Evolutionary conservation across 2,113 vertebrate genomes (phyloP), one percentile per base, ranked within the genome.

Genomic region (Lycocorax pyrrhopterus): DNA sequence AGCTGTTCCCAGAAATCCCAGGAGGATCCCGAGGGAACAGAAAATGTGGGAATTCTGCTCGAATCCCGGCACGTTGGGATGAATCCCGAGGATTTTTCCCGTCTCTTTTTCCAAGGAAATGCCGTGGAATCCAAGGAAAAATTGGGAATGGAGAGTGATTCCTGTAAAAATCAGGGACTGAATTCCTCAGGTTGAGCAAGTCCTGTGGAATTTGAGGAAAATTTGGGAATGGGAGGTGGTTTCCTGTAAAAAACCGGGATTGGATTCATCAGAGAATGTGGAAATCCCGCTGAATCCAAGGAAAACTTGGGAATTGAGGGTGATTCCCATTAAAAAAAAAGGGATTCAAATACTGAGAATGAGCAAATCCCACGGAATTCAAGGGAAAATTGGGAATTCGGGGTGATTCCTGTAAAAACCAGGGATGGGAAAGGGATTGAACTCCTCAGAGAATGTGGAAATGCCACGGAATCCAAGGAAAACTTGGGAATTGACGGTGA

Each of bases 401-500:
- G 16, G 41, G 41, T 16, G 41, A 16, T 43, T 43, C 41, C 41
- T 6, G 12, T 43, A 43, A 60, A 60, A 37, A 59, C 11, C 35
- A 17, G 35, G n/a, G 56, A 60, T 41, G 11, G 39, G 39, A 41
- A 37, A 37, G 37, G 10, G 37, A 9, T 10, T 37, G 37, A 37
- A 37, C 10, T 39, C 37, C 37, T 39, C 37, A 39, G 37, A 39
- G 37, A 39, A 39, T 39, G 37, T 39, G 37, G 37, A 39, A 89
- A 49, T 58, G 19, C 43, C 43, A 43, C 15, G 16, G 15, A 43
- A 43, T 43, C 51, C 30, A 13, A 21, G 19, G 37, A 22, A 41
- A 41, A n/a, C 0, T 55, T n/a, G 51, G 51, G 69, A 72, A 33
- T 43, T 2, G 1, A 0, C 1, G 35, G 6, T 12, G 35, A 7